Conservation (phyloP, 92 coral and sea anemone species). For the Heliopora coerulea region DNA sequence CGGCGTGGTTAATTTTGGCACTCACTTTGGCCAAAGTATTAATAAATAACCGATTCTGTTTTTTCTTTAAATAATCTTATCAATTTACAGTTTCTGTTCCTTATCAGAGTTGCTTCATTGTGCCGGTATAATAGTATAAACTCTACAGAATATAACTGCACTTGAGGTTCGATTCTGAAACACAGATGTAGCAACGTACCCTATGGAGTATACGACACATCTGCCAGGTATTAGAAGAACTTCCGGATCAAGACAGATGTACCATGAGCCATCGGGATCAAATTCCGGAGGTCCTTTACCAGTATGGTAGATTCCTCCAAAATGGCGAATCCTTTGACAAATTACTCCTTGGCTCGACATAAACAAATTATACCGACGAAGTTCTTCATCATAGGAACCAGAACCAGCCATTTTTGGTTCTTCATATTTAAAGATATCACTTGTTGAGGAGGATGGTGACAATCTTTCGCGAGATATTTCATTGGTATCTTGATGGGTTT, state of each 20-base stretch:
- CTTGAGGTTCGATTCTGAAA: no score
- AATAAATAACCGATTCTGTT: no score
- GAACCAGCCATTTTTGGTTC: constrained; percentile 64
- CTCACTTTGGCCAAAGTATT: no score
- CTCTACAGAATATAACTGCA: no score
- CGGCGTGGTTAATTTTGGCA: no score
- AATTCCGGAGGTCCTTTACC: constrained; percentile 61
- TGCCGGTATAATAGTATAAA: no score
- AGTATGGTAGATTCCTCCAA: constrained; percentile 67
- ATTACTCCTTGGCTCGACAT: constrained; percentile 86
- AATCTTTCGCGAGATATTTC: background rate
- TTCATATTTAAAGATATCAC: constrained; percentile 45
- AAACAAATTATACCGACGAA: constrained; percentile 57
- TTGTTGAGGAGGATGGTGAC: background rate
- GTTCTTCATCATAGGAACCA: constrained; percentile 57
- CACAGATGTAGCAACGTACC: no score
- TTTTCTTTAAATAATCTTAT: no score
- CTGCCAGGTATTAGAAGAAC: constrained; percentile 43
- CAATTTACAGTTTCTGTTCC: no score
- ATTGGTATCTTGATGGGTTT: background rate
- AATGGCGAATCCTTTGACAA: constrained; percentile 68
- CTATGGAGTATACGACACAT: constrained; percentile 84
- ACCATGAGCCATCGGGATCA: constrained; percentile 94
- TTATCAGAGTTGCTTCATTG: no score
- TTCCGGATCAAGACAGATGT: constrained; percentile 82